Base-by-base conservation (phyloP, 2,888 invertebrate species). In the Nymphalis c-album region DNA sequence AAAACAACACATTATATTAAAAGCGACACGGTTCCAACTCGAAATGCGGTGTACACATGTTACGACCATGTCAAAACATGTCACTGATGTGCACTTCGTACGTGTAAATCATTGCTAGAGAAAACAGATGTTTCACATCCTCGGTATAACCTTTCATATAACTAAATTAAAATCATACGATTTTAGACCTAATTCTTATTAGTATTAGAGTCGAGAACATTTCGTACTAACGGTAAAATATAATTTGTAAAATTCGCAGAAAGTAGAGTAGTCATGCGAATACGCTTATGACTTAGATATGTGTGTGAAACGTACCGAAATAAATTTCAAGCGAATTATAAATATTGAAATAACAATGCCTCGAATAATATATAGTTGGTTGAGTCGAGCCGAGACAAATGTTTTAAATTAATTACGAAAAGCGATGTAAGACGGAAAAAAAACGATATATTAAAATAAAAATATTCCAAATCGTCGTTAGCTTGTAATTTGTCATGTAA, bases 21-120 rank as follows among this genome's bases (percentile, higher is more conserved):
- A 60, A 53, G 64, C 47, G 70, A 67, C 70, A 70, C 62, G 20
- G 67, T 70, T 46, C 51, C 58, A 64, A 62, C 55, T 40, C 63
- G 46, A 20, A 67, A 26, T 10, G 50, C 57, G 61, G 45, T 47
- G n/a, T 51, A 72, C 77, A 74, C 64, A 45, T 68, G 63, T 69
- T 64, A 63, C 67, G 22, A 26, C 59, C 58, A 47, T 71, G 74
- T 74, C 75, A 74, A 68, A 74, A 72, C 71, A 71, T 71, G 74
- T 73, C 74, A 74, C 69, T 51, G 63, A 68, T 60, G 51, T 68
- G 71, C 74, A 68, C 58, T 70, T 67, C 50, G 60, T 63, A 61
- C 60, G 63, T 59, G 68, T 72, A 72, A 74, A 74, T 74, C 73
- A 74, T 71, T 72, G 60, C 69, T 67, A 62, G 71, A 66, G 63